phyloP scores from a whole-genome alignment of 2,888 invertebrate genomes.

The Smittia sp. region DNA sequence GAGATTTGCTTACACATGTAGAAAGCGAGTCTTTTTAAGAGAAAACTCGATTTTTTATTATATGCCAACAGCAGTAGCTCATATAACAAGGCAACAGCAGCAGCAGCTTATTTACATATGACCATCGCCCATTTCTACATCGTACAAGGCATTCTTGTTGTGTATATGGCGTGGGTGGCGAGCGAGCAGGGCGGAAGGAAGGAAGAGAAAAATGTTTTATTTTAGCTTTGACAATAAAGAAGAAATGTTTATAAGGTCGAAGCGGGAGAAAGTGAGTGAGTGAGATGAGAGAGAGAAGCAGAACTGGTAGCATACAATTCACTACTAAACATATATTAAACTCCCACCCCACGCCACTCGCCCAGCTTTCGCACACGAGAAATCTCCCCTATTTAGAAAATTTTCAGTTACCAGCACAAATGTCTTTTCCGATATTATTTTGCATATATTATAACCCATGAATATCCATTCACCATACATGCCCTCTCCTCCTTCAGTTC shows the following conservation, averaged over 20 bases:
- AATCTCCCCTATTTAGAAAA: conserved; percentile 40
- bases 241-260: conserved; percentile 40
- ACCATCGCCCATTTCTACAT: conserved; percentile 33
- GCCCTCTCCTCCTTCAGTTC: neutral
- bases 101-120: conserved; percentile 41
- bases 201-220: conserved; percentile 32
- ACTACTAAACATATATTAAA: conserved; percentile 38
- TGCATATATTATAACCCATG: conserved; percentile 41
- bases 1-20: conserved; percentile 38
- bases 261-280: neutral
- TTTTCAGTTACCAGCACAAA: conserved; percentile 41
- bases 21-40: conserved; percentile 22
- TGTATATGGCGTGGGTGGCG: conserved; percentile 24
- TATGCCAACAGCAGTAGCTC: conserved; percentile 29
- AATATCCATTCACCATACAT: conserved; percentile 35
- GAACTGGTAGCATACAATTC: conserved; percentile 11
- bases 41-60: conserved; percentile 25
- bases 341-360: neutral
- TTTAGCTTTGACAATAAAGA: conserved; percentile 40
- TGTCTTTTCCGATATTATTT: conserved; percentile 41
- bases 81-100: conserved; percentile 9
- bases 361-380: neutral
- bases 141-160: neutral
- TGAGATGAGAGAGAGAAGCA: neutral
- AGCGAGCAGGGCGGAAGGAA: neutral